A percentile compares a stretch with the other conserved stretches of the same genome.
Evolutionary conservation across 1,140 invertebrate genomes (phyloP).

Genomic region (Diabrotica virgifera): DNA sequence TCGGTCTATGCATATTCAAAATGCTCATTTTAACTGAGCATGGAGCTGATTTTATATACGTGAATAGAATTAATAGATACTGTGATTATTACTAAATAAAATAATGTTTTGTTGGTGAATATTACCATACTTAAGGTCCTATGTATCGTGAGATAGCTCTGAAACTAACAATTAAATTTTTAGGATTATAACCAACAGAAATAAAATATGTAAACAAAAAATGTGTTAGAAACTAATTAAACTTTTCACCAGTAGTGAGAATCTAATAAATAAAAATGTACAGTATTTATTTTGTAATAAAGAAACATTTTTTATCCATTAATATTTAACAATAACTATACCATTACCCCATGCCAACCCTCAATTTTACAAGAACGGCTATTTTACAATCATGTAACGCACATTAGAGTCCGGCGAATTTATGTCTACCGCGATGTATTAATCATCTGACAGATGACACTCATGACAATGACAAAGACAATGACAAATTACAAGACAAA

Average conservation of each 20-base stretch:
- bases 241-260: constrained; percentile 45
- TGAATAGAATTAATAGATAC: no score
- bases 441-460: background rate
- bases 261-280: constrained; percentile 46
- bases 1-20: no score
- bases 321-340: constrained; percentile 44
- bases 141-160: background rate
- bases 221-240: constrained; percentile 43
- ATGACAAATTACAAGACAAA: no score
- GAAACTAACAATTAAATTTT: background rate
- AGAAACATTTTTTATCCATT: constrained; percentile 40
- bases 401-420: constrained; percentile 16
- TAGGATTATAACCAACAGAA: constrained; percentile 39
- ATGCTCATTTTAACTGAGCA: no score
- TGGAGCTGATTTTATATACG: no score
- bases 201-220: constrained; percentile 48
- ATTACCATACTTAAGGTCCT: background rate
- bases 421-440: background rate
- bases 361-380: constrained; percentile 41
- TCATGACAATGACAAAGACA: no score
- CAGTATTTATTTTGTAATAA: constrained; percentile 37
- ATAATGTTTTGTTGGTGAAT: no score
- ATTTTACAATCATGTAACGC: constrained; percentile 35
- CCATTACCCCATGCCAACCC: constrained; percentile 42
- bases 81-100: no score